A percentile compares a stretch with the other conserved stretches of the same genome.
Evolutionary conservation across 2,888 invertebrate species (phyloP).

Genomic region (Drosophila subquinaria): DNA sequence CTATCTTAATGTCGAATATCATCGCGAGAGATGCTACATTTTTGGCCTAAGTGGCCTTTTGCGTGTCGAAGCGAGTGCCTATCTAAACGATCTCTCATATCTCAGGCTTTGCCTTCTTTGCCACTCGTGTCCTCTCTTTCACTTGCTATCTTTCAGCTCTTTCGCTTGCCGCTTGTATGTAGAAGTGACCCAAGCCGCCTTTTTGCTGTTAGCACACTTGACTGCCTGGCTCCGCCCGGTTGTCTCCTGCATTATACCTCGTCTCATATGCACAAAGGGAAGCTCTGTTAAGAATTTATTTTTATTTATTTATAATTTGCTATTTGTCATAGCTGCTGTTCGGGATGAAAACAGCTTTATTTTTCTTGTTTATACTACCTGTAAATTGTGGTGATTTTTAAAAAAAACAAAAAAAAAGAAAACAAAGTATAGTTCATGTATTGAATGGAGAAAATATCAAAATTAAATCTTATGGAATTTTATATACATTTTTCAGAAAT

Average conservation of each 20-base stretch:
- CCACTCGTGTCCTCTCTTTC: background rate
- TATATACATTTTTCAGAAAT: background rate
- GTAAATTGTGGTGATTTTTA: no score
- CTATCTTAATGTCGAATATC: slow-evolving; percentile 51
- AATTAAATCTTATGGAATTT: no score
- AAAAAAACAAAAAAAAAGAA: no score
- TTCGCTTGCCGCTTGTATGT: slow-evolving; percentile 19
- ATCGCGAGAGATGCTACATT: slow-evolving; percentile 66
- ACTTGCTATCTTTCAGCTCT: slow-evolving; percentile 19
- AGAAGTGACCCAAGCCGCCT: slow-evolving; percentile 42
- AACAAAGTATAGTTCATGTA: no score
- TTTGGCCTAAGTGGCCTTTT: slow-evolving; percentile 80
- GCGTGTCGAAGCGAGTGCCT: slow-evolving; percentile 60
- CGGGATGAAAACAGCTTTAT: no score
- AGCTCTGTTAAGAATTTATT: no score
- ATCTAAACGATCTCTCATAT: slow-evolving; percentile 61
- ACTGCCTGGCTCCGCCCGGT: slow-evolving; percentile 30
- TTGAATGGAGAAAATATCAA: no score
- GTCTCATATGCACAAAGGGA: background rate
- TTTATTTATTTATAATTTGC: no score
- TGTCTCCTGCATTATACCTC: slow-evolving; percentile 25
- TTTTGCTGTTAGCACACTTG: slow-evolving; percentile 55
- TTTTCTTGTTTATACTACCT: no score
- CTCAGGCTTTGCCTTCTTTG: slow-evolving; percentile 8
- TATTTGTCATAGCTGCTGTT: no score